Evolutionary conservation across 2,888 invertebrate species (phyloP).

Genomic region (Meloe dianella): DNA sequence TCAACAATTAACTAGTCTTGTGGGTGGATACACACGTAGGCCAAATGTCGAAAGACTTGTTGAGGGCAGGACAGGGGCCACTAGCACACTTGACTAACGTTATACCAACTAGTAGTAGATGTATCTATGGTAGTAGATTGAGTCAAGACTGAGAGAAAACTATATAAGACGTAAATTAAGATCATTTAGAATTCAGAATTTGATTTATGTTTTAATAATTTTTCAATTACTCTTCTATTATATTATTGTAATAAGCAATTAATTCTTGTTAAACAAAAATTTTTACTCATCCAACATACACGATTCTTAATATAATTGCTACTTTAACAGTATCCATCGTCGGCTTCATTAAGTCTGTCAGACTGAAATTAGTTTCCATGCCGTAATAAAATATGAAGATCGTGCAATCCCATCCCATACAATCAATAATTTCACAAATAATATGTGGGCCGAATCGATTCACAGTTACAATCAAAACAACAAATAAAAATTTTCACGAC

Average conservation of each 20-base stretch:
- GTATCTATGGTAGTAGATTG: background rate
- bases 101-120: background rate
- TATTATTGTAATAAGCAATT: constrained; percentile 3
- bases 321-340: constrained; percentile 7
- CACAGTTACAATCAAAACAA: constrained; percentile 20
- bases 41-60: constrained; percentile 12
- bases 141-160: background rate
- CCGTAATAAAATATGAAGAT: constrained; percentile 4
- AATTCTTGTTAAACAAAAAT: constrained; percentile 2
- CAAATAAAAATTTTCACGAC: background rate
- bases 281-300: constrained; percentile 1
- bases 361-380: constrained; percentile 1
- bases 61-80: constrained; percentile 12
- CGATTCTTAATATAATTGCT: constrained; percentile 1
- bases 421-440: constrained; percentile 17
- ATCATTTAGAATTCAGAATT: background rate
- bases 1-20: background rate
- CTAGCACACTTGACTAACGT: background rate
- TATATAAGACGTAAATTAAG: background rate
- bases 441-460: constrained; percentile 25
- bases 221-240: background rate
- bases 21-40: constrained; percentile 1
- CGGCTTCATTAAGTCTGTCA: constrained; percentile 7
- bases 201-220: background rate
- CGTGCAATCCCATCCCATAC: constrained; percentile 5